Base-by-base conservation (phyloP, 1,140 invertebrate genomes). In the Cryptotermes secundus region DNA sequence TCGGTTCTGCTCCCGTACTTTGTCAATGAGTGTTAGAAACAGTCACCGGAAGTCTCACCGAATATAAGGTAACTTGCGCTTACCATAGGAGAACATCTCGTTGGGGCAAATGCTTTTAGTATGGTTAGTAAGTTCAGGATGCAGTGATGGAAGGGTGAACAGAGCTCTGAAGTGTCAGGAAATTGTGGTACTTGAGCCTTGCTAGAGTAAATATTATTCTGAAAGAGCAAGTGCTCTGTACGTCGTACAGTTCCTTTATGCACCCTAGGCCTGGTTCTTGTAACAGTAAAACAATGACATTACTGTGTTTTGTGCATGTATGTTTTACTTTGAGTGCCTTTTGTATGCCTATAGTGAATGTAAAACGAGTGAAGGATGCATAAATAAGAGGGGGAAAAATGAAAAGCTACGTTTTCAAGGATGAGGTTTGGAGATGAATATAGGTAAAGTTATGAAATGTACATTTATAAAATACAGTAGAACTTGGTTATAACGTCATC, bases 171-270 rank as follows among this genome's bases (percentile, higher is more conserved):
- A 72, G 59, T 72, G 59, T 72, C 59, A 72, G 59, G 59, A 72
- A 72, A 72, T 72, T 72, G 59, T 72, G 59, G 59, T 72, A 72
- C 59, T 72, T 72, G 26, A 6, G 26, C 59, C 59, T 1, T 31
- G n/a, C 59, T 3, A 26, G 59, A 72, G 59, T 72, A 72, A 72
- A 72, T 72, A 72, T 72, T 72, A 72, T 72, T n/a, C n/a, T 72
- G 59, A 49, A 49, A 49, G 14, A 49, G 16, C 45, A 49, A 49
- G 45, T 49, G 45, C 45, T 22, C 45, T 49, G 45, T 19, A 19
- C 45, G 45, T 31, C 26, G 26, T 72, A 31, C 26, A 72, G 14
- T 72, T 72, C 59, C 14, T 72, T 31, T 72, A 31, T 72, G 59
- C n/a, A 31, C 26, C n/a, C 45, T 19, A 22, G 19, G 45, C 19